Evolutionary conservation across 1,140 invertebrate genomes (phyloP).

Genomic region (Nephila pilipes): DNA sequence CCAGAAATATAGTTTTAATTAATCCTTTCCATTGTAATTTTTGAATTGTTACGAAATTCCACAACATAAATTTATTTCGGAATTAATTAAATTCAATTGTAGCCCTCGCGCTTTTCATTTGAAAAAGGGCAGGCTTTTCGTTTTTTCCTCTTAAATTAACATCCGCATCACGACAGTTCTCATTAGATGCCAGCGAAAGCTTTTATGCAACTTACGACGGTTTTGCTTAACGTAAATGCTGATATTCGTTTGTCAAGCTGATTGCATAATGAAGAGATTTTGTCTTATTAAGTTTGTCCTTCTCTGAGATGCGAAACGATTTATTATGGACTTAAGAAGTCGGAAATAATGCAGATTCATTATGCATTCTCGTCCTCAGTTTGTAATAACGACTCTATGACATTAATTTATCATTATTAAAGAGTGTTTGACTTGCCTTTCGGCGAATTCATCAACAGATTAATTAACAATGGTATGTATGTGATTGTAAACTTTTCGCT

Average conservation of each 20-base stretch:
- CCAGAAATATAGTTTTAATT: too few species aligned
- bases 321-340: constrained; percentile 57
- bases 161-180: too few species aligned
- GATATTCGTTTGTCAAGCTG: background rate
- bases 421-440: constrained; percentile 29
- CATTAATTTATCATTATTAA: constrained; percentile 58
- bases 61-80: too few species aligned
- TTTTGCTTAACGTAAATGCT: constrained; percentile 29
- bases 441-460: background rate
- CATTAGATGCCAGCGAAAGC: too few species aligned
- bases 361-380: constrained; percentile 9
- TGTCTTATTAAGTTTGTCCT: constrained; percentile 14
- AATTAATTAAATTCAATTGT: too few species aligned
- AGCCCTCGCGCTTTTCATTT: too few species aligned
- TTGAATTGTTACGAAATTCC: too few species aligned
- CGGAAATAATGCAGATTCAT: constrained; percentile 58
- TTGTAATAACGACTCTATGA: constrained; percentile 2
- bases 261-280: constrained; percentile 34
- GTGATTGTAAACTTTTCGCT: background rate
- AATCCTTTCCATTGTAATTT: too few species aligned
- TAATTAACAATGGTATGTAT: constrained; percentile 1
- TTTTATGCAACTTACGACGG: background rate
- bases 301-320: constrained; percentile 10
- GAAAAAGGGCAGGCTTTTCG: too few species aligned
- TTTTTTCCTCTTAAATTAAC: too few species aligned